Conservation (phyloP, 2,888 invertebrate species). For the Melieria picta region DNA sequence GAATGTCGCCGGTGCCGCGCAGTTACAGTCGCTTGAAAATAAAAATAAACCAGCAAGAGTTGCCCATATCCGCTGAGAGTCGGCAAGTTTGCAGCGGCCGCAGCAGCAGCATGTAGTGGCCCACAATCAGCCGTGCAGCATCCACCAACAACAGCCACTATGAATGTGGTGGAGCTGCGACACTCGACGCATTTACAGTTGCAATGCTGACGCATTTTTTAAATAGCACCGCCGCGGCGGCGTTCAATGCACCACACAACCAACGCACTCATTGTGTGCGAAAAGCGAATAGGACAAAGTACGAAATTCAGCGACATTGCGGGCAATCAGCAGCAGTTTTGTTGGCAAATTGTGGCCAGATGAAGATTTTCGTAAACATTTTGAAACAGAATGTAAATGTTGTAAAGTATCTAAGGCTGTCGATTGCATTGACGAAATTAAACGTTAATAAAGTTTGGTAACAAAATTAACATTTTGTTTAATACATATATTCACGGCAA, state of each 20-base stretch:
- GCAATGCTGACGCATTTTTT: constrained; percentile 1
- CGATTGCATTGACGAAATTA: no score
- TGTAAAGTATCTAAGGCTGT: no score
- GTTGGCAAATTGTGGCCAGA: background rate
- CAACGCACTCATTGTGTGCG: no score
- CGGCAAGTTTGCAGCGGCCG: background rate
- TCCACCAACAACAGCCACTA: background rate
- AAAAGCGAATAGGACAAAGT: no score
- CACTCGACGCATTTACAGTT: background rate
- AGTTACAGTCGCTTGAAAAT: constrained; percentile 25
- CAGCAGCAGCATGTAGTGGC: background rate
- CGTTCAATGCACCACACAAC: background rate
- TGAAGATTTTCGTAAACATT: no score
- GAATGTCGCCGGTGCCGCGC: background rate
- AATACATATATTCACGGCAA: no score
- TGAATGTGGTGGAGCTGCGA: constrained; percentile 3
- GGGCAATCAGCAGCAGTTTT: no score
- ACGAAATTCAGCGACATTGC: no score
- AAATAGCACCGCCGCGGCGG: constrained; percentile 19
- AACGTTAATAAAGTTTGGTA: no score
- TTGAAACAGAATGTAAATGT: no score
- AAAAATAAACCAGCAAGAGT: constrained; percentile 31
- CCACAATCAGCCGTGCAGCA: background rate
- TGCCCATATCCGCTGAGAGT: constrained; percentile 13
- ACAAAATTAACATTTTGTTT: no score